phyloP scores from a whole-genome alignment of 2,113 vertebrate species.

The Setophaga kirtlandii region DNA sequence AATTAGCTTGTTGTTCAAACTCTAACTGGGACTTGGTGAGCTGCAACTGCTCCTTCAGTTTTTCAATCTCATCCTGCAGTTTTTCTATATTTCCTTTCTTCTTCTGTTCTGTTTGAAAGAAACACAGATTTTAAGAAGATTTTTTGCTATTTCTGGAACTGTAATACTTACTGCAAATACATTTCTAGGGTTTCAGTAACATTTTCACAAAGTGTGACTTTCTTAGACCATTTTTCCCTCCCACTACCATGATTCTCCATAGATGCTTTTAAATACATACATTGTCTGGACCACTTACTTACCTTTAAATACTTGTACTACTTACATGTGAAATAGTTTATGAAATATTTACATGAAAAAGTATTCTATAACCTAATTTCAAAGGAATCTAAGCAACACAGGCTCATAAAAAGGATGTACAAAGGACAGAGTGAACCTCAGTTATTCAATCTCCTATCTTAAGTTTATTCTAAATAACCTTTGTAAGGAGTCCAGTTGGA shows the following conservation, averaged over 20 bases:
- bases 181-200: neutral
- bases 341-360: neutral
- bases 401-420: neutral
- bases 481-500: neutral
- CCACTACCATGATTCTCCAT: neutral
- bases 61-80: constrained; percentile 80
- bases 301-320: neutral
- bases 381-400: neutral
- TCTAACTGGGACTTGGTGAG: constrained; percentile 83
- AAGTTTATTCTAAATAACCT: neutral
- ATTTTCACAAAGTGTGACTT: neutral
- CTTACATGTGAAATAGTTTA: neutral
- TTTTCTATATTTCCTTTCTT: constrained; percentile 77
- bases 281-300: neutral
- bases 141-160: neutral
- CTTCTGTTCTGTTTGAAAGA: constrained; percentile 77
- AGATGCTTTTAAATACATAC: neutral
- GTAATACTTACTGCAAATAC: neutral
- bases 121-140: neutral
- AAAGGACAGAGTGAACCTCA: neutral
- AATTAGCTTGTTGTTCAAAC: constrained; percentile 79
- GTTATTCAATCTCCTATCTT: neutral
- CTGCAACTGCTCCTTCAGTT: constrained; percentile 83
- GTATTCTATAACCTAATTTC: neutral
- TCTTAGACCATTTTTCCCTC: neutral